Conservation (phyloP, 2,797 vertebrate species). For the Oryzias sinensis region DNA sequence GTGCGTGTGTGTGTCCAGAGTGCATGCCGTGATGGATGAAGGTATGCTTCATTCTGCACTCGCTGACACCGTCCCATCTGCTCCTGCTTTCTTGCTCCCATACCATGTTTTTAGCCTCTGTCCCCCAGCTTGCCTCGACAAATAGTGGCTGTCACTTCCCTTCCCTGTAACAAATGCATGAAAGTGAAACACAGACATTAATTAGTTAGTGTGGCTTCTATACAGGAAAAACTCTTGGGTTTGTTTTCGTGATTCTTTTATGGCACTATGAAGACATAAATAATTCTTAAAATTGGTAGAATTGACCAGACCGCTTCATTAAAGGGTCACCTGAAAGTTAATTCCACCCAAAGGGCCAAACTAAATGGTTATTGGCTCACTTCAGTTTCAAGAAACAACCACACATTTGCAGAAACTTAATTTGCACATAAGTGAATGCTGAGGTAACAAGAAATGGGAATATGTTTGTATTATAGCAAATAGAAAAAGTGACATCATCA, state of each 20-base stretch:
- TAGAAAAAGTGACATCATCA: no score
- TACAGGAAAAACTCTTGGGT: conserved; percentile 22
- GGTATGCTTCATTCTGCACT: conserved; percentile 53
- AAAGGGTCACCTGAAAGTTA: neutral
- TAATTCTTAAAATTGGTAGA: neutral
- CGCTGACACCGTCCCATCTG: conserved; percentile 65
- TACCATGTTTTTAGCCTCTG: conserved; percentile 52
- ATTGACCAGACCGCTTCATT: neutral
- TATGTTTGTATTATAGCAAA: no score
- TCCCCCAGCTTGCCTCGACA: conserved; percentile 49
- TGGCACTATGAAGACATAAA: neutral
- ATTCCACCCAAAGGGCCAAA: neutral
- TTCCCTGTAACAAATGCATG: conserved; percentile 74
- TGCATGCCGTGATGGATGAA: conserved; percentile 69
- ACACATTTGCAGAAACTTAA: no score
- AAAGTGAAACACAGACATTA: conserved; percentile 70
- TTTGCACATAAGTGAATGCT: no score
- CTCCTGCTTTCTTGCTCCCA: conserved; percentile 43
- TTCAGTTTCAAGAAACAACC: neutral
- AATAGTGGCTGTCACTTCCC: conserved; percentile 69
- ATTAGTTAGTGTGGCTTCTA: conserved; percentile 63
- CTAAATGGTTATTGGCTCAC: neutral
- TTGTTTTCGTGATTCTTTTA: conserved; percentile 2
- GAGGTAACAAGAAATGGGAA: no score
- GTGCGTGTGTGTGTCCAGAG: conserved; percentile 5